A percentile compares a stretch with the other conserved stretches of the same genome.
Evolutionary conservation across 2,797 vertebrate species (phyloP).

Genomic region (Rhinophrynus dorsalis): DNA sequence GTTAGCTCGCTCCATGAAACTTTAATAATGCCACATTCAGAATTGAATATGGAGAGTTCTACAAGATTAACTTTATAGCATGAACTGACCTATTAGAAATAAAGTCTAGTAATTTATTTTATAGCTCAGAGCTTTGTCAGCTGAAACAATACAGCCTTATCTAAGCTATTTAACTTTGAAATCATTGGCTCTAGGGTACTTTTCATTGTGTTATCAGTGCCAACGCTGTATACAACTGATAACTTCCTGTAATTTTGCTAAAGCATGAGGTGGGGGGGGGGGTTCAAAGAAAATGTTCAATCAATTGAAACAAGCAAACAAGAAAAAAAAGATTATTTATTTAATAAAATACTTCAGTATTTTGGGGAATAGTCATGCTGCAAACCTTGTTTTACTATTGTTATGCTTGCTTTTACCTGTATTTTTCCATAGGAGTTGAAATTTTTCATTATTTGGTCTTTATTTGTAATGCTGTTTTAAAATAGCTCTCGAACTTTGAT

Average conservation of each 20-base stretch:
- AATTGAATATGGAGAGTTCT: constrained; percentile 51
- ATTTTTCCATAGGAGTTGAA: no score
- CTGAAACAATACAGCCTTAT: constrained; percentile 24
- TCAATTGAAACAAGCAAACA: neutral
- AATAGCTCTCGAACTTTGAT: no score
- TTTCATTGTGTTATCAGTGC: constrained; percentile 41
- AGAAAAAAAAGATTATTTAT: neutral
- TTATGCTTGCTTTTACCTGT: no score
- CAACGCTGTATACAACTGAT: constrained; percentile 25
- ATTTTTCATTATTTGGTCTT: no score
- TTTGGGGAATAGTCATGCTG: neutral
- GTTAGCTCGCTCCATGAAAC: constrained; percentile 48
- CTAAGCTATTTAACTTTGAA: constrained; percentile 31
- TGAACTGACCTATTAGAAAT: constrained; percentile 41
- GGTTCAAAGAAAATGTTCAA: neutral
- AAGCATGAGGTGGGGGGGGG: neutral
- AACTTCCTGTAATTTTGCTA: constrained; percentile 27
- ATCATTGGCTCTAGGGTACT: constrained; percentile 34
- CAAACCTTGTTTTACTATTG: no score
- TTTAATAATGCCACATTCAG: constrained; percentile 51
- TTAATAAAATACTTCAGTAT: neutral
- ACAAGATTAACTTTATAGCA: constrained; percentile 37
- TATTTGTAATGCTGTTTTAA: no score
- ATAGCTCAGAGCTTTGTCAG: constrained; percentile 23
- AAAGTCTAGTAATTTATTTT: constrained; percentile 31